Percentiles rank a stretch among this genome's conserved stretches.
phyloP scores from a whole-genome alignment of 2,888 invertebrate species.

The Microplitis manilae region DNA sequence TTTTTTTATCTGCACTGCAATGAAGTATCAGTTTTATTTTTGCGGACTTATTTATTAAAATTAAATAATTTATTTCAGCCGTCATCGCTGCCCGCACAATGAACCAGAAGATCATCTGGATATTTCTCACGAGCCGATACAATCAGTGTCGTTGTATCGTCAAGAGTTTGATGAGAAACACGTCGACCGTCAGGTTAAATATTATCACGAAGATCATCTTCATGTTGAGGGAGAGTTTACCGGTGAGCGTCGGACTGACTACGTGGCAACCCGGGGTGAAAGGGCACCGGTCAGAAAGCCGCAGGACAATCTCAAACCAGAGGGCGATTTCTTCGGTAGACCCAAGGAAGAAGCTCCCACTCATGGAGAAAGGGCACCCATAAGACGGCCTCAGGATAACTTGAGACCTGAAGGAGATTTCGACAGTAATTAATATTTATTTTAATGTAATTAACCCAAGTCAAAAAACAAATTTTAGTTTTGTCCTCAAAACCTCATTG shows the following conservation, averaged over 20 bases:
- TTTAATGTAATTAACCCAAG: background rate
- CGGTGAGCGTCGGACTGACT: constrained; percentile 73
- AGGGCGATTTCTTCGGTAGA: constrained; percentile 70
- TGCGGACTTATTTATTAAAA: background rate
- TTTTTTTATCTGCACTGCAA: background rate
- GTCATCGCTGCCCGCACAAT: constrained; percentile 87
- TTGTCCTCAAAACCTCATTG: too few relatives aligned
- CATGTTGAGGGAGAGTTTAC: constrained; percentile 80
- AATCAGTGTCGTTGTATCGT: constrained; percentile 75
- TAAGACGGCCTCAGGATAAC: constrained; percentile 72
- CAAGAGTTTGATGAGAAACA: constrained; percentile 80
- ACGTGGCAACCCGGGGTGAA: constrained; percentile 71
- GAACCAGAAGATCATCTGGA: constrained; percentile 66
- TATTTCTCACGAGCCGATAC: constrained; percentile 60
- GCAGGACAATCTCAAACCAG: constrained; percentile 72
- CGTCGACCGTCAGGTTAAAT: constrained; percentile 76
- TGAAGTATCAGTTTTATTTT: background rate
- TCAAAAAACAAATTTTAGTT: too few relatives aligned
- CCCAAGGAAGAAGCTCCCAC: constrained; percentile 73
- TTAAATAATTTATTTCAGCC: constrained; percentile 73
- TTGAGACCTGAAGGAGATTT: constrained; percentile 63
- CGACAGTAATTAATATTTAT: constrained; percentile 48
- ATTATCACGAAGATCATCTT: constrained; percentile 80
- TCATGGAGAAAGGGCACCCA: constrained; percentile 68
- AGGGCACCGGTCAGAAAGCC: constrained; percentile 69